These are phyloP conservation scores for Parapristionchus giblindavisi DNA, from an alignment of 2,888 invertebrate species.

Conservation along the genomic window DNA sequence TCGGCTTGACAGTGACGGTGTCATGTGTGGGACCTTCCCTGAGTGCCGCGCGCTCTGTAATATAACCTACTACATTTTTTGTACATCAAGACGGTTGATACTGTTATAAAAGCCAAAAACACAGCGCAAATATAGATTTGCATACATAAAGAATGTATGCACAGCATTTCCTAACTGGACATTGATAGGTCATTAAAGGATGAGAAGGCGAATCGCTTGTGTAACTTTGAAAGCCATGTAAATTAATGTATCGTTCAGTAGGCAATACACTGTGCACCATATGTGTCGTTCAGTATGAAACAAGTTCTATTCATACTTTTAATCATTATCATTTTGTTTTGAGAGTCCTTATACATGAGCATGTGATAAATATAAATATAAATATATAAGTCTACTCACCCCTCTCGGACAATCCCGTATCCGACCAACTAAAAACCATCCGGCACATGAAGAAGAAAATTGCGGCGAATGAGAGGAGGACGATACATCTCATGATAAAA, in stretches of 20 bases:
- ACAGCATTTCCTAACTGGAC: background rate
- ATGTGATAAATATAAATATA: background rate
- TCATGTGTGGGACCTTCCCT: background rate
- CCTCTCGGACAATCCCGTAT: background rate
- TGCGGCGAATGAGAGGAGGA: background rate
- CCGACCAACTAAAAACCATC: background rate
- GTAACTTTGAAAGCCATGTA: no score
- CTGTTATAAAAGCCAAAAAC: background rate
- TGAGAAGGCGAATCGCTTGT: no score
- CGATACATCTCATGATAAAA: no score
- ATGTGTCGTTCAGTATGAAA: no score
- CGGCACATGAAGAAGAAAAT: background rate
- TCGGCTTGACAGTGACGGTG: no score
- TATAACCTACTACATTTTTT: background rate
- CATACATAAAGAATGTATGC: background rate
- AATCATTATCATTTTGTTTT: background rate
- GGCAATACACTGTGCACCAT: no score
- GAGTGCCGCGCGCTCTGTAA: conserved; percentile 7
- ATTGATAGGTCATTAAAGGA: background rate
- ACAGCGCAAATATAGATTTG: background rate
- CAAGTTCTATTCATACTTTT: background rate
- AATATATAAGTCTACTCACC: background rate
- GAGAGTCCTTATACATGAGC: background rate
- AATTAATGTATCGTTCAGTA: no score
- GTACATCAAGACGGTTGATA: background rate